phyloP scores from a whole-genome alignment of 2,888 invertebrate genomes.

The Hipparchia sbordonii region DNA sequence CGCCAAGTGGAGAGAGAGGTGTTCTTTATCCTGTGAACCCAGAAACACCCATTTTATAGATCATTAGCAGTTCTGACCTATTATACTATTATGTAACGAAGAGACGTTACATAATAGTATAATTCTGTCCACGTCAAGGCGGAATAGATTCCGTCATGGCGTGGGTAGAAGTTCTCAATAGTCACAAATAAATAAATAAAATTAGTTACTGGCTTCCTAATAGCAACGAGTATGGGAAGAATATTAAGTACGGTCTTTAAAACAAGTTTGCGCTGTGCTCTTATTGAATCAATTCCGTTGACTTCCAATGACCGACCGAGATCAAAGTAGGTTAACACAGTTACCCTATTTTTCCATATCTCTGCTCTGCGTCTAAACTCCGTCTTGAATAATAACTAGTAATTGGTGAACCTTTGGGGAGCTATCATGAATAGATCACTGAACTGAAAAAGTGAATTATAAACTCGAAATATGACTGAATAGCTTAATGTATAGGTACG shows the following conservation, averaged over 20 bases:
- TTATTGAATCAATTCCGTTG: conserved; percentile 38
- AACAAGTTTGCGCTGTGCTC: conserved; percentile 11
- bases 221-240: background rate
- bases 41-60: too few relatives aligned
- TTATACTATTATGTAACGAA: too few relatives aligned
- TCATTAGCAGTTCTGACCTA: too few relatives aligned
- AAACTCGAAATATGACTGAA: background rate
- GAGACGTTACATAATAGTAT: too few relatives aligned
- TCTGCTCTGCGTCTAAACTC: conserved; percentile 31
- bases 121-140: too few relatives aligned
- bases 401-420: conserved; percentile 27
- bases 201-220: background rate
- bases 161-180: too few relatives aligned
- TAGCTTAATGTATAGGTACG: background rate
- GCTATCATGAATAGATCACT: conserved; percentile 23
- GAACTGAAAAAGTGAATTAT: conserved; percentile 10
- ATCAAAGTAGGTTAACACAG: conserved; percentile 40
- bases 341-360: conserved; percentile 38
- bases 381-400: conserved; percentile 30
- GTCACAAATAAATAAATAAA: too few relatives aligned
- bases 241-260: background rate
- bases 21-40: too few relatives aligned
- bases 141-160: too few relatives aligned
- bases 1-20: too few relatives aligned
- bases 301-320: conserved; percentile 35